phyloP scores from a whole-genome alignment of 2,888 invertebrate genomes.

The Muscina levida region DNA sequence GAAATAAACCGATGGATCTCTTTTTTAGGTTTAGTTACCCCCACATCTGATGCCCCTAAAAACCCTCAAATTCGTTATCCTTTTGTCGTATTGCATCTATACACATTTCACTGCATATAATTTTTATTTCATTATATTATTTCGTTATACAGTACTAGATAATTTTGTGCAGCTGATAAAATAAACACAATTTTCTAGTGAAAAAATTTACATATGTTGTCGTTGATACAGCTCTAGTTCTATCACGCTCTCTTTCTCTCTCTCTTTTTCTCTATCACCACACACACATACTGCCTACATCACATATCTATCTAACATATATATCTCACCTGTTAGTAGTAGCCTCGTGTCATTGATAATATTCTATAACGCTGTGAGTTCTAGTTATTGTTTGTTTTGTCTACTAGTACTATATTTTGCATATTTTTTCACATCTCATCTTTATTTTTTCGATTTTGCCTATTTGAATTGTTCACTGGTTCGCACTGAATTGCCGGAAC shows the following conservation, averaged over 20 bases:
- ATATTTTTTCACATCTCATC: constrained; percentile 12
- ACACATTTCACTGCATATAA: no score
- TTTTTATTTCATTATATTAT: no score
- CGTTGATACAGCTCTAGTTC: not conserved
- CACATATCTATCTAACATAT: no score
- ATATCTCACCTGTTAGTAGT: constrained; percentile 18
- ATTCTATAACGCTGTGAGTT: not conserved
- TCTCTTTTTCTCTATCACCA: no score
- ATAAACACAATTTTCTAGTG: constrained; percentile 55
- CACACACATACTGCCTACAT: not conserved
- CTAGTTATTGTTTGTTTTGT: not conserved
- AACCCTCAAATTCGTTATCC: no score
- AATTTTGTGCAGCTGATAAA: constrained; percentile 28
- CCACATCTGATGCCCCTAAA: no score
- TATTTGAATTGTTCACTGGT: constrained; percentile 49
- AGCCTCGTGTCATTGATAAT: not conserved
- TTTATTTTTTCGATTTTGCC: constrained; percentile 34
- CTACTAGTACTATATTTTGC: constrained; percentile 5
- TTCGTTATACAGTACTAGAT: no score
- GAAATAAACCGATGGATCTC: no score
- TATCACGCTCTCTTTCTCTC: no score
- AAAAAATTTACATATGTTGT: constrained; percentile 48
- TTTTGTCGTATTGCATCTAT: no score
- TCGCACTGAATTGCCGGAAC: constrained; percentile 52
- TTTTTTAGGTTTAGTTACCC: no score